These are phyloP conservation scores for Notothenia coriiceps DNA, from an alignment of 2,113 vertebrate genomes.

Conservation along the genomic window DNA sequence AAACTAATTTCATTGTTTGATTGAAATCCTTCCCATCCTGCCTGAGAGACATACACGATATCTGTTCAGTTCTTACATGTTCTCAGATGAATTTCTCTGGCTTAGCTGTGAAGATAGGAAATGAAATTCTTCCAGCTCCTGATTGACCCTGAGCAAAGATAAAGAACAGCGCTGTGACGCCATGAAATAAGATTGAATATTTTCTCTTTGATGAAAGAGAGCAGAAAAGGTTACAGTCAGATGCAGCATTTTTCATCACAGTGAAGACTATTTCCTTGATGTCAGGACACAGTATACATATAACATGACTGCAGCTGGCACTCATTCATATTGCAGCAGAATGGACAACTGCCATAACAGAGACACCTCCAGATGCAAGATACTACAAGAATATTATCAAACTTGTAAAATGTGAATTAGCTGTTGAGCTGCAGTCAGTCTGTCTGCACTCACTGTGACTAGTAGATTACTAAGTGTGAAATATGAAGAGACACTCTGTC, in stretches of 20 bases:
- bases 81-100: conserved; percentile 36
- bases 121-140: conserved; percentile 67
- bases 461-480: conserved; percentile 22
- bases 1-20: neutral
- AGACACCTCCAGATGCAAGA: conserved; percentile 16
- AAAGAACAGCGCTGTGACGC: conserved; percentile 21
- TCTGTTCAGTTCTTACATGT: neutral
- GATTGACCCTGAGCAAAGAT: conserved; percentile 39
- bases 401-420: conserved; percentile 37
- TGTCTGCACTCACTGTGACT: conserved; percentile 14
- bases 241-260: no score
- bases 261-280: neutral
- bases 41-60: neutral
- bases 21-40: neutral
- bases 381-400: neutral
- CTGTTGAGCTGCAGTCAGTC: conserved; percentile 46
- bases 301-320: neutral
- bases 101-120: conserved; percentile 47
- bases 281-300: neutral
- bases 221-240: no score
- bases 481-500: conserved; percentile 14
- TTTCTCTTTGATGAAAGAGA: no score
- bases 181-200: neutral
- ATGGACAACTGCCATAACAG: conserved; percentile 44
- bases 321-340: conserved; percentile 20